Percentiles rank a stretch among this genome's conserved stretches.
phyloP scores from a whole-genome alignment of 2,797 vertebrate genomes.

The Sciaenops ocellatus region DNA sequence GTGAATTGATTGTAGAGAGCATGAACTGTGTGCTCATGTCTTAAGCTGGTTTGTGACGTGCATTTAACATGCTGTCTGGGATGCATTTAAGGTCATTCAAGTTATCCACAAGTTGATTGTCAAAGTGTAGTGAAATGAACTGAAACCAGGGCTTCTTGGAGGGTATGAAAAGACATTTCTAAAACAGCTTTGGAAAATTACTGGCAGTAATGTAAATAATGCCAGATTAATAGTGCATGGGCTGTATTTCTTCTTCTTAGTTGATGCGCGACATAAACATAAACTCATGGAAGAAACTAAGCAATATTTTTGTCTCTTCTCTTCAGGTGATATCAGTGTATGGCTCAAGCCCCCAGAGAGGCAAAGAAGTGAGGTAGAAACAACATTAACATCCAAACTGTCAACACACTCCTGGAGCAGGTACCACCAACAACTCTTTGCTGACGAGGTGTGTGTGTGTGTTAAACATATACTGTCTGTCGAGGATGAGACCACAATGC shows the following conservation, averaged over 20 bases:
- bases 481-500: background rate
- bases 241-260: background rate
- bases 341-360: background rate
- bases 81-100: background rate
- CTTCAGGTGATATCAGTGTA: background rate
- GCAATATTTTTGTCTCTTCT: background rate
- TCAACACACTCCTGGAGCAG: slow-evolving; percentile 2
- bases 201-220: background rate
- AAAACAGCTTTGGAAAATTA: background rate
- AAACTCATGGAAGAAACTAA: background rate
- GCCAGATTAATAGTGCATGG: background rate
- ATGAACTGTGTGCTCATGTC: background rate
- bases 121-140: background rate
- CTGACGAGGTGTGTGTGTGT: background rate
- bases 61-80: background rate
- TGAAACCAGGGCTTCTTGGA: background rate
- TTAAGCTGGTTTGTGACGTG: background rate
- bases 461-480: background rate
- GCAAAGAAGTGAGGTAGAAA: slow-evolving; percentile 12
- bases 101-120: background rate
- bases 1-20: background rate
- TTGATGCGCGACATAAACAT: background rate
- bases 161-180: background rate
- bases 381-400: background rate
- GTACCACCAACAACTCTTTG: slow-evolving; percentile 13